Evolutionary conservation across 2,113 vertebrate genomes (phyloP).

Genomic region (Eretmochelys imbricata): DNA sequence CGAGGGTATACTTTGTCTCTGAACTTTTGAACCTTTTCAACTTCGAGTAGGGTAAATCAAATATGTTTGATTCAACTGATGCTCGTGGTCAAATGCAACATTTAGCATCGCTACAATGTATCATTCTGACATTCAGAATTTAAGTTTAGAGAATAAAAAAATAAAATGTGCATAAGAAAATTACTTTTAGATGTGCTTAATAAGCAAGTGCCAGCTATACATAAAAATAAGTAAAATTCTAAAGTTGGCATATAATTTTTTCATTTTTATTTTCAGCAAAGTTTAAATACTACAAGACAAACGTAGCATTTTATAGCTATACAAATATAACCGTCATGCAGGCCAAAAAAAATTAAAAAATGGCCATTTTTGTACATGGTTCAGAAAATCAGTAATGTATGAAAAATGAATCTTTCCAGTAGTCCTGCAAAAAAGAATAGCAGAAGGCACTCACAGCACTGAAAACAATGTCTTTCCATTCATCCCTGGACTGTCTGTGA

Average conservation of each 20-base stretch:
- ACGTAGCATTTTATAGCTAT: rapidly evolving
- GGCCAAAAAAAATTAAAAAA: background rate
- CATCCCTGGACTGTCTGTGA: rapidly evolving
- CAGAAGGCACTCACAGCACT: background rate
- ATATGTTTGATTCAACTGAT: background rate
- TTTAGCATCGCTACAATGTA: background rate
- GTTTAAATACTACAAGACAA: background rate
- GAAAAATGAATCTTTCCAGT: background rate
- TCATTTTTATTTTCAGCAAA: no score
- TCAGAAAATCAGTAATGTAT: background rate
- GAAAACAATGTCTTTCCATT: background rate
- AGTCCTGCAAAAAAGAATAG: background rate
- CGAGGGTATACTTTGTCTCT: background rate
- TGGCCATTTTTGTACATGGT: background rate
- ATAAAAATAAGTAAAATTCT: background rate
- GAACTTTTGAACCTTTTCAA: background rate
- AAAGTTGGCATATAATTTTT: background rate
- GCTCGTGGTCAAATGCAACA: background rate
- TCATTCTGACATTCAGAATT: background rate
- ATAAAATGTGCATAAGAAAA: conserved; percentile 1
- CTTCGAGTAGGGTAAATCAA: background rate
- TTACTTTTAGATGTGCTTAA: background rate
- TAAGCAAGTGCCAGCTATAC: background rate
- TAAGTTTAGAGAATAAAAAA: background rate
- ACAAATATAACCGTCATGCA: rapidly evolving